Base-by-base conservation (phyloP, 2,797 vertebrate genomes). In the Danio tinwini region DNA sequence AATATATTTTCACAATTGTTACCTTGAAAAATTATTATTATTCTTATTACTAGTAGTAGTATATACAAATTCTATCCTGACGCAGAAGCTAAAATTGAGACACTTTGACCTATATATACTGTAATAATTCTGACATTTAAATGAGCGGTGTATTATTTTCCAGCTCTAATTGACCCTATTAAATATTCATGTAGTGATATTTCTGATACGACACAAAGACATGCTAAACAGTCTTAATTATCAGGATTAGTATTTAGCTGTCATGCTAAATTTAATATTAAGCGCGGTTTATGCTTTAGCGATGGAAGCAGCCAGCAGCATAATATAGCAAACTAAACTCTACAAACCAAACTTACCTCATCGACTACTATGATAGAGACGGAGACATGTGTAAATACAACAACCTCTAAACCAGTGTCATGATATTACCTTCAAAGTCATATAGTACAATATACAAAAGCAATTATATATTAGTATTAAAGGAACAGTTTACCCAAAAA, bases 321-420 rank as follows among this genome's bases (percentile, higher is more conserved):
- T 29, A 29, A 29, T 29, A 1, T 29, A 29, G 29, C 29, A 29
- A 29, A 29, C 29, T 29, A 29, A 40, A 75, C 73, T 69, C 21
- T 64, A 76, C 65, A 68, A 65, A 40, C 71, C 80, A 83, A 21
- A 72, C 87, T 87, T 84, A 87, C 87, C 87, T 87, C 59, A 87
- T 44, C 45, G 81, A 78, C 17, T 29, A 86, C 86, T 85, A 79
- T 11, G 63, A 70, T 40, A 86, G 55, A 82, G 55, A 47, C 19
- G 56, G 16, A 17, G 39, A 69, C 39, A 78, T 12, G 37, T 44
- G 65, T 74, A 50, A 73, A 55, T 55, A 59, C 45, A 47, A 68
- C 44, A 42, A 63, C 39, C 14, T 65, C 19, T 50, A 39, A 40
- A 53, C 21, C 16, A 56, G 7, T 4, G 45, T 53, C 52, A 29